Evolutionary conservation across 2,113 vertebrate species (phyloP).

Genomic region (Melanotaenia duboulayi): DNA sequence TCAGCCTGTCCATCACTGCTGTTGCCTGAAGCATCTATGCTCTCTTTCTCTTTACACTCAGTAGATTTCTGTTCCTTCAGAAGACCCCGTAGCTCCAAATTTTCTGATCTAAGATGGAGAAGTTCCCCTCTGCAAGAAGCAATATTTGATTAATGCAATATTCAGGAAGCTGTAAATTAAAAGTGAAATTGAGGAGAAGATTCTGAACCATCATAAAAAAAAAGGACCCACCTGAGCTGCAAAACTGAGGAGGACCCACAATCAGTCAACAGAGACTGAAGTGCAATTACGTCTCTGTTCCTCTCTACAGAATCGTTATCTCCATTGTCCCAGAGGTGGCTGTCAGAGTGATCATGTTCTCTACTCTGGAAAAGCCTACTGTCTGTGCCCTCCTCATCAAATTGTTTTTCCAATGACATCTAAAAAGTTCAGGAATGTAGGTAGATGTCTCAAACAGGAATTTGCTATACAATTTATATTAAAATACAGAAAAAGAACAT

Average conservation of each 20-base stretch:
- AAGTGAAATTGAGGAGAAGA: not conserved
- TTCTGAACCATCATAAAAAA: not conserved
- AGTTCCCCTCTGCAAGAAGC: constrained; percentile 71
- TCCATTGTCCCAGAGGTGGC: constrained; percentile 19
- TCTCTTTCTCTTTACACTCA: constrained; percentile 80
- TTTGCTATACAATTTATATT: not conserved
- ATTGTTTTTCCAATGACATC: constrained; percentile 37
- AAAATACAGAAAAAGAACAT: not conserved
- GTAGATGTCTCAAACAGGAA: not conserved
- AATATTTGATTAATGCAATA: not conserved
- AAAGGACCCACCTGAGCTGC: constrained; percentile 83
- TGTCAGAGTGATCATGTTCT: constrained; percentile 53
- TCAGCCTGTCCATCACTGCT: constrained; percentile 81
- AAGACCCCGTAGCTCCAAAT: constrained; percentile 65
- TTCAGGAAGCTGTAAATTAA: not conserved
- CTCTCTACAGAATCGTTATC: constrained; percentile 12
- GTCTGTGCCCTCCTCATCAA: constrained; percentile 28
- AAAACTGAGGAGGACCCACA: constrained; percentile 75
- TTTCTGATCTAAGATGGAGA: constrained; percentile 68
- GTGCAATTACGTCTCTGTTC: constrained; percentile 42
- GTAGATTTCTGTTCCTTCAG: constrained; percentile 81
- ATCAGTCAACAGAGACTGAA: constrained; percentile 76
- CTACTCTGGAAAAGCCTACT: constrained; percentile 53
- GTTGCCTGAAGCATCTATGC: constrained; percentile 79
- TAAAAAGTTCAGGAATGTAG: constrained; percentile 17